phyloP scores from a whole-genome alignment of 2,113 vertebrate genomes.

The Australoheros scitulus region DNA sequence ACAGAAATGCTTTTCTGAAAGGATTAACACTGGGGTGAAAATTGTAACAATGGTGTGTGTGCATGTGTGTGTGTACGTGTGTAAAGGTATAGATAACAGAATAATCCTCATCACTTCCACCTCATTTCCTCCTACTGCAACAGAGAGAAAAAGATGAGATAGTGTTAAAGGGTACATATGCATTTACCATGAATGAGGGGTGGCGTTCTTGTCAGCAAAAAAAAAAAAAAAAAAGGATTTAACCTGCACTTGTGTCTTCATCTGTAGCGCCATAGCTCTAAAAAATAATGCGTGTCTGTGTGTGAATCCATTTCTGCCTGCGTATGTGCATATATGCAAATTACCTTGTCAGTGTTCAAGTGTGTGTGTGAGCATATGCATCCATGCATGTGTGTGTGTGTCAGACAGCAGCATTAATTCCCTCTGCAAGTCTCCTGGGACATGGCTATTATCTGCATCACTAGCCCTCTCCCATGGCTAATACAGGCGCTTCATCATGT shows the following conservation, averaged over 20 bases:
- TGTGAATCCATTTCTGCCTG: background rate
- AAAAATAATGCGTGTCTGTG: background rate
- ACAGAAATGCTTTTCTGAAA: background rate
- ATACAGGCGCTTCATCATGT: conserved; percentile 74
- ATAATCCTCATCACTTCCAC: conserved; percentile 56
- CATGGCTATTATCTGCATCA: conserved; percentile 78
- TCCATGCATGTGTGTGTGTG: conserved; percentile 18
- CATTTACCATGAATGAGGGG: conserved; percentile 24
- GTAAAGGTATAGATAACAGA: conserved; percentile 13
- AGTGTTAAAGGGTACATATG: conserved; percentile 9
- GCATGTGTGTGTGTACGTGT: conserved; percentile 9
- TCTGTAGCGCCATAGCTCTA: background rate
- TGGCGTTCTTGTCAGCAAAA: conserved; percentile 22
- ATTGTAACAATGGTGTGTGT: background rate
- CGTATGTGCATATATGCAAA: conserved; percentile 41
- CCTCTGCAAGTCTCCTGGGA: conserved; percentile 69
- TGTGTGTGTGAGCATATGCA: conserved; percentile 19
- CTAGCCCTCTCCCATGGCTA: conserved; percentile 74
- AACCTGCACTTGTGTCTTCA: conserved; percentile 27
- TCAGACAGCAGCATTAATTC: conserved; percentile 74
- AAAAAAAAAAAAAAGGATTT: conserved; percentile 20
- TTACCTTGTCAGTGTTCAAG: conserved; percentile 14
- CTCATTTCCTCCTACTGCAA: conserved; percentile 39
- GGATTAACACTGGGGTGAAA: conserved; percentile 16
- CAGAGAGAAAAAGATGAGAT: conserved; percentile 21